A percentile compares a stretch with the other conserved stretches of the same genome.
Conservation (phyloP, 2,797 vertebrate species). For the Pseudotriccus pelzelni region DNA sequence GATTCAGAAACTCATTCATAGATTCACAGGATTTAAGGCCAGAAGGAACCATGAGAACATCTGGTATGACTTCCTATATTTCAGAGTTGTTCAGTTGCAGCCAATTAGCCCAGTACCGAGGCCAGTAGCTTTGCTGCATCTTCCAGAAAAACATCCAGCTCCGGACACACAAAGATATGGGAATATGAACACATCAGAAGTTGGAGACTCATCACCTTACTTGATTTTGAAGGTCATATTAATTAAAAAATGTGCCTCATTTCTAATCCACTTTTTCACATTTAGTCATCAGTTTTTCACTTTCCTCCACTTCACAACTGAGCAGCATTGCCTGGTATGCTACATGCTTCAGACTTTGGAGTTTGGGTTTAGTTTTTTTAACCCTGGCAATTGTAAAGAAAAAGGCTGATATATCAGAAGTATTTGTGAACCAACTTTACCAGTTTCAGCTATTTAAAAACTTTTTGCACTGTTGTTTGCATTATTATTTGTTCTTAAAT, state of each 20-base stretch:
- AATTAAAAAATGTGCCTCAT: not conserved
- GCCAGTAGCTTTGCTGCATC: not conserved
- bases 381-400: not conserved
- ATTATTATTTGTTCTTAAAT: not conserved
- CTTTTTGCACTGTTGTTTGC: not conserved
- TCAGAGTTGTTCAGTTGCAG: constrained; percentile 45
- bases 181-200: not conserved
- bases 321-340: not conserved
- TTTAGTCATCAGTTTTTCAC: not conserved
- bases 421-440: not conserved
- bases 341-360: not conserved
- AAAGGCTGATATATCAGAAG: not conserved
- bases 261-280: not conserved
- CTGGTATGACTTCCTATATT: constrained; percentile 60
- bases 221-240: not conserved
- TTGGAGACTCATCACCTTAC: not conserved
- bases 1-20: constrained; percentile 64
- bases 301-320: not conserved
- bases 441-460: not conserved
- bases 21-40: constrained; percentile 45
- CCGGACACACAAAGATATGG: not conserved
- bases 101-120: not conserved
- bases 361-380: not conserved
- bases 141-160: constrained; percentile 43
- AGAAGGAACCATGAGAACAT: constrained; percentile 53